Percentiles rank a stretch among this genome's conserved stretches.
Conservation (phyloP, 2,888 invertebrate genomes). For the Himalopsyche kuldschensis region DNA sequence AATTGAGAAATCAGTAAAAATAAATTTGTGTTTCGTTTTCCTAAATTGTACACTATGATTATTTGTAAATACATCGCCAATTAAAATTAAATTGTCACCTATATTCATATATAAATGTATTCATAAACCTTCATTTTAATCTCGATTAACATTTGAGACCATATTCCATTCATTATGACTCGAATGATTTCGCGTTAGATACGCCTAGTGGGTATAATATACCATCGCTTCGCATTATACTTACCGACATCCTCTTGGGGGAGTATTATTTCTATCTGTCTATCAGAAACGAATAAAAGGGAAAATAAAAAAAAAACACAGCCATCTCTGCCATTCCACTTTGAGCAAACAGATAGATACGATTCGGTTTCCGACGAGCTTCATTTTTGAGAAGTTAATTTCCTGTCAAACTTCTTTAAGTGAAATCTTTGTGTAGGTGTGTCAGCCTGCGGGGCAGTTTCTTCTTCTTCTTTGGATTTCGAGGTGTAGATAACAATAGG, state of each 20-base stretch:
- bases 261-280: not conserved
- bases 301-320: not conserved
- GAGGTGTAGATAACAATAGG: not conserved
- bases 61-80: too few relatives aligned
- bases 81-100: too few relatives aligned
- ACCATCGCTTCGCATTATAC: not conserved
- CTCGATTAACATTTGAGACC: too few relatives aligned
- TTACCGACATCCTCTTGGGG: not conserved
- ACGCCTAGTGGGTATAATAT: not conserved
- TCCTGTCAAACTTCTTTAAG: slow-evolving; percentile 55
- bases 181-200: too few relatives aligned
- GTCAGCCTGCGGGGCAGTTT: not conserved
- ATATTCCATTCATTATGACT: too few relatives aligned
- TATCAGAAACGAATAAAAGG: not conserved
- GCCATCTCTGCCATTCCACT: not conserved
- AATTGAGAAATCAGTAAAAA: too few relatives aligned
- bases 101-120: too few relatives aligned
- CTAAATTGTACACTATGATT: too few relatives aligned
- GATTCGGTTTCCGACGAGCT: slow-evolving; percentile 41
- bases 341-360: not conserved
- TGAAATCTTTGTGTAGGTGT: slow-evolving; percentile 24
- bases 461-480: not conserved
- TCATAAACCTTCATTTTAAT: too few relatives aligned
- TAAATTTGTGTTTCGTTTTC: too few relatives aligned
- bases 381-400: slow-evolving; percentile 57